phyloP scores from a whole-genome alignment of 2,888 invertebrate genomes.

The Callosobruchus maculatus region DNA sequence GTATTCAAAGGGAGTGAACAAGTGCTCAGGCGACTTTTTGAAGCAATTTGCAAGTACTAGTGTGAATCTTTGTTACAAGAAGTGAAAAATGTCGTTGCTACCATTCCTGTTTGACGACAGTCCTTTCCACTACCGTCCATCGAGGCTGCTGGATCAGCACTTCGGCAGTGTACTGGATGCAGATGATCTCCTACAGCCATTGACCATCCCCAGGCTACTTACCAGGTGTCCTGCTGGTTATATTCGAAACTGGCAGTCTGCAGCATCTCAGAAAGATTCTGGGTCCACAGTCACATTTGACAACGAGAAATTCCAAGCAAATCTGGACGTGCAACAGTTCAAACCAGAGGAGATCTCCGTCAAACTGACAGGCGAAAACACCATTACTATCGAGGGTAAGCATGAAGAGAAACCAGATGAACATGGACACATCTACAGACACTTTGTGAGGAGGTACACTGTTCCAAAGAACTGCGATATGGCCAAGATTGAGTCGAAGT shows the following conservation, averaged over 20 bases:
- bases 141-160: constrained; percentile 18
- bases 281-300: constrained; percentile 43
- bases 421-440: constrained; percentile 72
- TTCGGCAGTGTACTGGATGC: constrained; percentile 14
- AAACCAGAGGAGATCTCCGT: constrained; percentile 73
- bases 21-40: neutral
- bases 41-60: neutral
- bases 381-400: constrained; percentile 72
- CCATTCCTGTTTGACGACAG: constrained; percentile 14
- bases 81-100: constrained; percentile 8
- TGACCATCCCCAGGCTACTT: constrained; percentile 10
- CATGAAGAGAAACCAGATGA: constrained; percentile 73
- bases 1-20: no score
- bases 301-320: constrained; percentile 66
- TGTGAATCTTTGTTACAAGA: neutral
- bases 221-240: constrained; percentile 20
- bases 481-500: constrained; percentile 65
- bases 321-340: constrained; percentile 74
- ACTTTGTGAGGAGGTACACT: constrained; percentile 70
- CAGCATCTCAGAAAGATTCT: constrained; percentile 14
- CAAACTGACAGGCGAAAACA: constrained; percentile 61
- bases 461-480: constrained; percentile 73
- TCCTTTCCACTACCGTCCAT: constrained; percentile 9
- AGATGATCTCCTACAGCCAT: constrained; percentile 15
- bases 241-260: constrained; percentile 20